Conservation (phyloP, 2,888 invertebrate species). For the Helobdella robusta region DNA sequence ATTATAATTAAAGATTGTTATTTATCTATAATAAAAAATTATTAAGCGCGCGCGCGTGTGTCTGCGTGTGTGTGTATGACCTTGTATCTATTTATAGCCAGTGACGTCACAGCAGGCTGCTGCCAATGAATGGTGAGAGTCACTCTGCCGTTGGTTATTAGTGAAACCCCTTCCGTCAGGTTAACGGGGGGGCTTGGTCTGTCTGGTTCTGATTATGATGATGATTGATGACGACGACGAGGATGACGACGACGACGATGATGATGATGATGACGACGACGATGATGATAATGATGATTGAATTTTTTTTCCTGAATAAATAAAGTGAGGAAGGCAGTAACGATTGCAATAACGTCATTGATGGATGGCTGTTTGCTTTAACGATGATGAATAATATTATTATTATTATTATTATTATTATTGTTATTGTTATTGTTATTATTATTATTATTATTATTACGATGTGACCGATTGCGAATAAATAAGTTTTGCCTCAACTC, state of each 20-base stretch:
- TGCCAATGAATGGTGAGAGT: conserved; percentile 43
- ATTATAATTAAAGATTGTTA: not conserved
- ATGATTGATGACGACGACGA: not conserved
- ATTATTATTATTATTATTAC: too few relatives aligned
- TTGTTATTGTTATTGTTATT: too few relatives aligned
- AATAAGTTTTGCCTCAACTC: not conserved
- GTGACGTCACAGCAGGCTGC: conserved; percentile 40
- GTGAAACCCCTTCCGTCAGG: conserved; percentile 40
- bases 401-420: too few relatives aligned
- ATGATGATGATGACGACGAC: conserved; percentile 14
- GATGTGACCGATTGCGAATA: too few relatives aligned
- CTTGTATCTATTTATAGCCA: conserved; percentile 42
- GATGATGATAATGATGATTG: conserved; percentile 1
- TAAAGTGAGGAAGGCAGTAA: too few relatives aligned
- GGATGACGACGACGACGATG: conserved; percentile 16
- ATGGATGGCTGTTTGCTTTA: too few relatives aligned
- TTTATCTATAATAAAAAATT: not conserved
- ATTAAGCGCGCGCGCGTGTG: not conserved
- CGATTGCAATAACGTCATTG: too few relatives aligned
- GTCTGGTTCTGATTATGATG: conserved; percentile 40
- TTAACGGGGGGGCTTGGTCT: conserved; percentile 43
- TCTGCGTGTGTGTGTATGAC: too few relatives aligned
- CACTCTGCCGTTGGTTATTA: conserved; percentile 39
- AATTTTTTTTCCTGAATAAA: too few relatives aligned
- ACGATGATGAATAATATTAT: too few relatives aligned